Evolutionary conservation across 1,140 invertebrate species (phyloP).

Genomic region (Centruroides sculpturatus): DNA sequence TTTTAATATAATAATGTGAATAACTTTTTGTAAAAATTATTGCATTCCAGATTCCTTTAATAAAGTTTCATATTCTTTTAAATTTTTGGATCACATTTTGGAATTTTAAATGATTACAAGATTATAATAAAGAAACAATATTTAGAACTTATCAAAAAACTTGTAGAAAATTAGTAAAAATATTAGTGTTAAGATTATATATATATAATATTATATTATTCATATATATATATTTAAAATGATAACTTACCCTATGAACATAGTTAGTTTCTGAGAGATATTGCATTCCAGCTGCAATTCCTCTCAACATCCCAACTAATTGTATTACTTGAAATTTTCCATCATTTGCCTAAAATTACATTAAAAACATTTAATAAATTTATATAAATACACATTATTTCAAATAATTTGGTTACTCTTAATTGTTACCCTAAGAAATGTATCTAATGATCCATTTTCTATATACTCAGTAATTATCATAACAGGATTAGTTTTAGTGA

Average conservation of each 20-base stretch:
- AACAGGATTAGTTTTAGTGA: slow-evolving; percentile 96
- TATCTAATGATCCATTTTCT: slow-evolving; percentile 97
- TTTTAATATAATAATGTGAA: no score
- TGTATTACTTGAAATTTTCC: slow-evolving; percentile 96
- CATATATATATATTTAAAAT: not conserved
- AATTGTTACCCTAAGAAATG: slow-evolving; percentile 65
- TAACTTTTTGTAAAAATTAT: no score
- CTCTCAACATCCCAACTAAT: slow-evolving; percentile 89
- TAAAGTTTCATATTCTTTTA: no score
- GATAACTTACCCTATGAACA: slow-evolving; percentile 57
- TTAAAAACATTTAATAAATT: not conserved
- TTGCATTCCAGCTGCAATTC: slow-evolving; percentile 95
- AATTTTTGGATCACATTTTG: no score
- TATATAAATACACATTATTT: not conserved
- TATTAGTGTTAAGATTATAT: no score
- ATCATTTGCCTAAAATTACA: slow-evolving; percentile 59
- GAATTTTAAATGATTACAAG: no score
- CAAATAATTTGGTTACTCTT: not conserved
- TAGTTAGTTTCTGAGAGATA: slow-evolving; percentile 97
- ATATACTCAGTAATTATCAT: slow-evolving; percentile 99
- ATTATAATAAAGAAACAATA: no score
- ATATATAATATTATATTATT: no score
- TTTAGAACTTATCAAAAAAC: no score
- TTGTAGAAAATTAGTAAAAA: no score
- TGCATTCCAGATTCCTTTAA: no score